Percentiles rank a stretch among this genome's conserved stretches.
These are phyloP conservation scores for Apodemia zela DNA, from an alignment of 2,888 invertebrate species.

Conservation along the genomic window DNA sequence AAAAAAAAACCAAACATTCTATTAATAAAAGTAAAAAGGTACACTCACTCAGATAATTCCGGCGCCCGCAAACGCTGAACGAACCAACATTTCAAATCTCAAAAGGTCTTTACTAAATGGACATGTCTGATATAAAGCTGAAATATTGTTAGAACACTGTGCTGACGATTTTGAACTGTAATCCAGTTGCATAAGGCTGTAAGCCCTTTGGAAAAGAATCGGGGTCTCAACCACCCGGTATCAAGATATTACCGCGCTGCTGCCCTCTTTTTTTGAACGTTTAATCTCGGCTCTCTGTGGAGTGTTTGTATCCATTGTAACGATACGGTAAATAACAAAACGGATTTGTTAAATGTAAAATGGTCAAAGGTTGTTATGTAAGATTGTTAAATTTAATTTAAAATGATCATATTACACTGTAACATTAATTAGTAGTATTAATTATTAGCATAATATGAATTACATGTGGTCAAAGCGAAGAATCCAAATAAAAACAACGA, in stretches of 20 bases:
- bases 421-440: too few relatives aligned
- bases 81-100: slow-evolving; percentile 43
- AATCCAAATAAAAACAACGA: too few relatives aligned
- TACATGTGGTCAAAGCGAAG: too few relatives aligned
- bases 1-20: not conserved
- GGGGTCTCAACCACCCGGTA: slow-evolving; percentile 35
- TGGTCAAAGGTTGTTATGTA: too few relatives aligned
- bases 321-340: not conserved
- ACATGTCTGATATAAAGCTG: slow-evolving; percentile 53
- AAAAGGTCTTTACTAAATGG: slow-evolving; percentile 51
- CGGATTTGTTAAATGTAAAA: too few relatives aligned
- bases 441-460: too few relatives aligned
- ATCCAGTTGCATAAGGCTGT: slow-evolving; percentile 31
- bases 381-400: too few relatives aligned
- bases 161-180: slow-evolving; percentile 26
- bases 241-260: slow-evolving; percentile 70
- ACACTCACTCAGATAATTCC: slow-evolving; percentile 1
- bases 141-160: slow-evolving; percentile 37
- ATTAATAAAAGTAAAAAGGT: slow-evolving; percentile 13
- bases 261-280: slow-evolving; percentile 72
- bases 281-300: slow-evolving; percentile 64
- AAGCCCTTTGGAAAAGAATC: slow-evolving; percentile 30
- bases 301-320: slow-evolving; percentile 38
- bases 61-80: slow-evolving; percentile 20
- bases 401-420: too few relatives aligned